Conservation (phyloP, 2,888 invertebrate species). For the Dimorphilus gyrociliatus region DNA sequence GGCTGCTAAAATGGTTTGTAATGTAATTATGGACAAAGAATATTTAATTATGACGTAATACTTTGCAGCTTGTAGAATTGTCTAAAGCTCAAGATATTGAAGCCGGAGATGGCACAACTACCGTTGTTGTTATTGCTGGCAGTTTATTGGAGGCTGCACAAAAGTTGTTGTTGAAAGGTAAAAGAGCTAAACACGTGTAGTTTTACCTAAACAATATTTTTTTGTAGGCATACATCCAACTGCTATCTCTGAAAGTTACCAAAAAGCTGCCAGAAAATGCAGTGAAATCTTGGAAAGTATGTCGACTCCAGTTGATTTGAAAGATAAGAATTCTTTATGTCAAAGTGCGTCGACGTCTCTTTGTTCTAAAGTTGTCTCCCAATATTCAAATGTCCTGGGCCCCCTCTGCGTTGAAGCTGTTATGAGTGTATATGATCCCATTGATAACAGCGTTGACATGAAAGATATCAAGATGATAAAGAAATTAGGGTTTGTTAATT, state of each 20-base stretch:
- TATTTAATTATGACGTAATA: neutral
- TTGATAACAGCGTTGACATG: constrained; percentile 61
- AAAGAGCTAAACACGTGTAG: too few relatives aligned
- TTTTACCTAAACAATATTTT: too few relatives aligned
- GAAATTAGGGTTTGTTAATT: constrained; percentile 53
- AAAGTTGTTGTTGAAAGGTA: constrained; percentile 62
- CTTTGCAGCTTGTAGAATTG: constrained; percentile 71
- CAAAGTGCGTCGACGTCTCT: constrained; percentile 93
- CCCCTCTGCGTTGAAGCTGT: constrained; percentile 96
- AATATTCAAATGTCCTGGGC: constrained; percentile 83
- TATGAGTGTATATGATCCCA: constrained; percentile 59
- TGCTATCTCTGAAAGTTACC: constrained; percentile 88
- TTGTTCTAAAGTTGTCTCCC: constrained; percentile 96
- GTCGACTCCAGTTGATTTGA: constrained; percentile 62
- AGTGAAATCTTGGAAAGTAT: constrained; percentile 59
- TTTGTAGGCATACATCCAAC: constrained; percentile 82
- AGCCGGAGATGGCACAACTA: constrained; percentile 97
- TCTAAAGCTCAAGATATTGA: constrained; percentile 97
- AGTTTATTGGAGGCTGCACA: constrained; percentile 84
- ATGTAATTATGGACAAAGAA: constrained; percentile 2
- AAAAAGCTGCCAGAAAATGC: constrained; percentile 55
- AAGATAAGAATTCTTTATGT: constrained; percentile 66
- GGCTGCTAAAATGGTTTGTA: constrained; percentile 84
- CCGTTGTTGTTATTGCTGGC: constrained; percentile 92
- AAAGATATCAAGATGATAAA: constrained; percentile 87